These are phyloP conservation scores for Meandrusa payeni DNA, from an alignment of 2,888 invertebrate species.

Conservation along the genomic window DNA sequence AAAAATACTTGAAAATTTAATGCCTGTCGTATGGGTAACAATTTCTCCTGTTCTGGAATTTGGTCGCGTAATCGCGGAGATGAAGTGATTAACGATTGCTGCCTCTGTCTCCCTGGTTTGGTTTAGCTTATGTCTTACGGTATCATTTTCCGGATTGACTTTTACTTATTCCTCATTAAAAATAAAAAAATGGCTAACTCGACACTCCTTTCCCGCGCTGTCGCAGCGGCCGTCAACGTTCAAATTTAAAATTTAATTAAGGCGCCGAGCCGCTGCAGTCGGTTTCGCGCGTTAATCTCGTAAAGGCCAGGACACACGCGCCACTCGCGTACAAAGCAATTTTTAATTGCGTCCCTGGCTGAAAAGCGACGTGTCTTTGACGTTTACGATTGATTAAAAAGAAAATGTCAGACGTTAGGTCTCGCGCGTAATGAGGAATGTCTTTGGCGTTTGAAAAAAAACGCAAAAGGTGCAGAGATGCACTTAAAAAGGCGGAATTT, in stretches of 20 bases:
- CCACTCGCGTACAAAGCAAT: conserved; percentile 59
- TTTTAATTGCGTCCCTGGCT: conserved; percentile 65
- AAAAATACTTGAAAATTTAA: too few species aligned
- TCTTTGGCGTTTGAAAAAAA: conserved; percentile 20
- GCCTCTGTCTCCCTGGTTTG: too few species aligned
- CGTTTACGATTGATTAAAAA: conserved; percentile 39
- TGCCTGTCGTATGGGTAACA: too few species aligned
- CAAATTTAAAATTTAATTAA: conserved; percentile 71
- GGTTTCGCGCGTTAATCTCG: conserved; percentile 61
- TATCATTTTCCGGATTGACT: background rate
- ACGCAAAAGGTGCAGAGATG: background rate
- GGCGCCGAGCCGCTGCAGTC: conserved; percentile 44
- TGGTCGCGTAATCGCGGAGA: too few species aligned
- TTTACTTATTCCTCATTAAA: conserved; percentile 18
- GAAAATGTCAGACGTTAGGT: conserved; percentile 25
- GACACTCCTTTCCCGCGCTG: conserved; percentile 43
- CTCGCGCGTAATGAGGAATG: conserved; percentile 26
- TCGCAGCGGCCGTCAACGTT: conserved; percentile 43
- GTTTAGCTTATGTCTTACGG: background rate
- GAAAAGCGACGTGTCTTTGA: conserved; percentile 61
- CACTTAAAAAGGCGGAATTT: background rate
- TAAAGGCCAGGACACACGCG: conserved; percentile 57
- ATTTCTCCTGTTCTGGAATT: too few species aligned
- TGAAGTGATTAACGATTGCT: too few species aligned
- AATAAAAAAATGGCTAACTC: conserved; percentile 34